Evolutionary conservation across 2,113 vertebrate genomes (phyloP), one percentile per base, ranked within the genome.

Genomic region (Oncorhynchus clarkii): DNA sequence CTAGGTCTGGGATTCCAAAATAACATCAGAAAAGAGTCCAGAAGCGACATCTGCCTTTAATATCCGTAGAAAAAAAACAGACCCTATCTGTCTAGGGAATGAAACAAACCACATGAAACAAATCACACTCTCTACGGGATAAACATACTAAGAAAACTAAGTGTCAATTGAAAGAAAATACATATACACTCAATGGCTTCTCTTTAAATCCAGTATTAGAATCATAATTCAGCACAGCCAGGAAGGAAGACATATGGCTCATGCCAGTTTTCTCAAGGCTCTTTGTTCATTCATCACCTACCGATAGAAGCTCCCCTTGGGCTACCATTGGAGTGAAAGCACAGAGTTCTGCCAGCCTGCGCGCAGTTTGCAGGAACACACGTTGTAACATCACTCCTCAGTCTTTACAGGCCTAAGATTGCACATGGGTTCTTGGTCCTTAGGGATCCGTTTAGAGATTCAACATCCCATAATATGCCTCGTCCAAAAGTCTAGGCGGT

Each of bases 181-280:
- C 59, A 70, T 5, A 70, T 84, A 85, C 89, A 86, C 82, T 81
- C 57, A 18, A 71, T 45, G 9, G 9, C 39, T n/a, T 78, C 74
- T 75, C 69, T 72, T 76, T 80, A 70, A 82, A 75, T 80, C 74
- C 86, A 85, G 80, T 77, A 79, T 72, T 45, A 60, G 60, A 75
- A 72, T 73, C 49, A 20, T 34, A 82, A 85, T 73, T 84, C 84
- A 75, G 18, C 67, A 67, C 66, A 68, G 29, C 65, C 82, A 66
- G 48, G 34, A 48, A 77, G 65, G 70, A 84, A 84, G 76, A 87
- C 81, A 62, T 72, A 73, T 79, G 74, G 82, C 80, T 87, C 85
- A 83, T 79, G 65, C 6, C 8, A 45, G 70, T 59, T 0, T 20
- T 34, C 31, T 77, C 45, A 67, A 27, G 39, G 74, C 62, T 81